These are phyloP conservation scores for Stichopus chloronotus DNA, from an alignment of 35 echinoderm and acorn worm genomes.

Conservation along the genomic window DNA sequence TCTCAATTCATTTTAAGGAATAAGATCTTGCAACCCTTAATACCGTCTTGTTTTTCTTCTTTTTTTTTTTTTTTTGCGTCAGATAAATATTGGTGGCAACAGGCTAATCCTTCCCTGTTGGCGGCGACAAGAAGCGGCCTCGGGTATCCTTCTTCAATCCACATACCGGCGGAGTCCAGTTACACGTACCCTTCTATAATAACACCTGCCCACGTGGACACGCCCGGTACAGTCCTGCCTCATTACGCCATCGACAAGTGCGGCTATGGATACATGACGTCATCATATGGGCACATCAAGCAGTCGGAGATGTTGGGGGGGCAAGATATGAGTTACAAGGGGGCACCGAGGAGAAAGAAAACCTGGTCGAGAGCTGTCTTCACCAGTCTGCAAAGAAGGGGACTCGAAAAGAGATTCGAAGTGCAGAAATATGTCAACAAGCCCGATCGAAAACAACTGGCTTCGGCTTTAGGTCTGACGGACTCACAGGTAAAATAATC, in stretches of 20 bases:
- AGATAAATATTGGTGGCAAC: conserved; percentile 53
- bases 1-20: too few relatives aligned
- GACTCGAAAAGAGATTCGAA: conserved; percentile 92
- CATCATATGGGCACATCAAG: conserved; percentile 40
- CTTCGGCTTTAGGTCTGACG: conserved; percentile 83
- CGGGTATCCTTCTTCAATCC: conserved; percentile 14
- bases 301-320: conserved; percentile 8
- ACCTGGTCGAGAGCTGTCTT: conserved; percentile 97
- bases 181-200: conserved; percentile 50
- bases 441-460: conserved; percentile 91
- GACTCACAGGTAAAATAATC: conserved; percentile 85
- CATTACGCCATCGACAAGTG: conserved; percentile 33
- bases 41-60: neutral
- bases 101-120: neutral
- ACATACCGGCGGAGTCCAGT: conserved; percentile 33
- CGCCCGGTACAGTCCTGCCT: conserved; percentile 24
- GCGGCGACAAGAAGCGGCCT: conserved; percentile 10
- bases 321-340: conserved; percentile 41
- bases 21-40: too few relatives aligned
- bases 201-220: conserved; percentile 43
- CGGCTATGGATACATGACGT: conserved; percentile 29
- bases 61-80: neutral
- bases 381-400: conserved; percentile 90
- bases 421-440: conserved; percentile 99
- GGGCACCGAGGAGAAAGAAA: conserved; percentile 71